Evolutionary conservation across 2,888 invertebrate species (phyloP), one percentile per base, ranked within the genome.

Genomic region (Drosophila borealis): DNA sequence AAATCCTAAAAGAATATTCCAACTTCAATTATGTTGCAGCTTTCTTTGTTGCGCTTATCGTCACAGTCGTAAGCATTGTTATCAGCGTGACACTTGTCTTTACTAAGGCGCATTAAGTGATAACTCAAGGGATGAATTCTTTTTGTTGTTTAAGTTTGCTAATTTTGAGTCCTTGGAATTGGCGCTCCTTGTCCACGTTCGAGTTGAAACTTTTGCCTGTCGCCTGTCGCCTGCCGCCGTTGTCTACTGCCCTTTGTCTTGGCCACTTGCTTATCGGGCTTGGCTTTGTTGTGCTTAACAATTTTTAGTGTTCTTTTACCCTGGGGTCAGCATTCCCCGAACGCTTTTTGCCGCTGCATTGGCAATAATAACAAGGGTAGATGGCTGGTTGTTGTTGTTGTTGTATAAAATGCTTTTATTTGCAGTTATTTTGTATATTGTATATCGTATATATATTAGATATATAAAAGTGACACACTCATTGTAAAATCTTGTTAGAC

Each of bases 401-500:
- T 76, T 82, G 77, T 83, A 82, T 88, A 82, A 82, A 82, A 88
- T 81, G 77, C 73, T 82, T 79, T 73, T 77, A 70, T 86, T 88
- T 59, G 81, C 77, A 80, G 74, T 88, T 82, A 80, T 77, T 86
- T 77, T 67, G 57, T 67, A 70, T 81, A 88, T 78, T 73, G 69
- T 81, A 76, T 80, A 84, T 81, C 71, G 78, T 70, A 80, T 77
- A 74, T 50, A 84, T 88, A 74, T 84, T 74, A 78, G 68, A 82
- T 82, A 79, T 88, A 75, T 79, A 85, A 88, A 84, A 88, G 89
- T 82, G 89, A 88, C 83, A 84, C 87, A 74, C 89, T 77, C 88
- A 84, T 86, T 74, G 78, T 84, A 84, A 84, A 84, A 84, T 84
- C 89, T 88, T 88, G 87, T 86, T 86, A 88, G 83, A 88, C 89